A percentile compares a stretch with the other conserved stretches of the same genome.
These are phyloP conservation scores for Palythoa grandis DNA, from an alignment of 92 coral and sea anemone species.

Conservation along the genomic window DNA sequence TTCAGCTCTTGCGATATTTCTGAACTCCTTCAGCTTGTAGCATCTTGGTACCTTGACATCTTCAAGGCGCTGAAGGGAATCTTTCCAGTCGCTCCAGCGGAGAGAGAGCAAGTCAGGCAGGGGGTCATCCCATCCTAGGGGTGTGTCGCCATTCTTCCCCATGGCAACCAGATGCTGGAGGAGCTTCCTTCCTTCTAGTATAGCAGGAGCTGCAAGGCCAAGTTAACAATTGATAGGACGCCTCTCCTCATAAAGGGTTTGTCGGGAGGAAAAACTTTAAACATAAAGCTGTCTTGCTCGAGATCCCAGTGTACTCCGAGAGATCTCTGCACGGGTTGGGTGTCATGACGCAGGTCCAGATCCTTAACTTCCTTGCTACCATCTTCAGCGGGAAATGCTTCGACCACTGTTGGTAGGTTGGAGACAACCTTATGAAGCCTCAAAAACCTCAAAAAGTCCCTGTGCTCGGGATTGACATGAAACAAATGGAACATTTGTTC, in stretches of 20 bases:
- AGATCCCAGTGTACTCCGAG: slow-evolving; percentile 44
- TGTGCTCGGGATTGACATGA: slow-evolving; percentile 56
- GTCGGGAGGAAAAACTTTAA: slow-evolving; percentile 11
- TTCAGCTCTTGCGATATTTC: slow-evolving; percentile 32
- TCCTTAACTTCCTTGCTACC: slow-evolving; percentile 23
- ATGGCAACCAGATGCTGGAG: slow-evolving; percentile 48
- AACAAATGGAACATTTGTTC: slow-evolving; percentile 65
- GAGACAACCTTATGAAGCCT: slow-evolving; percentile 59
- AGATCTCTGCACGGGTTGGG: slow-evolving; percentile 15
- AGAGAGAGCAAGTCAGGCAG: slow-evolving; percentile 43
- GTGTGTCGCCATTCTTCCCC: slow-evolving; percentile 41
- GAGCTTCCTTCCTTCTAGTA: slow-evolving; percentile 43
- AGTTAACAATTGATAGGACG: slow-evolving; percentile 32
- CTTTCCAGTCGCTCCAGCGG: slow-evolving; percentile 56
- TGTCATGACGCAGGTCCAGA: slow-evolving; percentile 33
- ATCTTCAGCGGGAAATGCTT: slow-evolving; percentile 52
- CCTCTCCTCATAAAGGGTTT: slow-evolving; percentile 51
- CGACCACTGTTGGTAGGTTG: slow-evolving; percentile 50
- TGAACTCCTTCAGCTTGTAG: slow-evolving; percentile 47
- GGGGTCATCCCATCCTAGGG: slow-evolving; percentile 60
- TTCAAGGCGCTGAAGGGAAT: slow-evolving; percentile 40
- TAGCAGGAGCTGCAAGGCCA: slow-evolving; percentile 49
- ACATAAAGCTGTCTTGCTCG: slow-evolving; percentile 36
- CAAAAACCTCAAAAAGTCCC: slow-evolving; percentile 44
- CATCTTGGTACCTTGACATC: slow-evolving; percentile 40